Evolutionary conservation across 2,113 vertebrate genomes (phyloP).

Genomic region (Nestor notabilis): DNA sequence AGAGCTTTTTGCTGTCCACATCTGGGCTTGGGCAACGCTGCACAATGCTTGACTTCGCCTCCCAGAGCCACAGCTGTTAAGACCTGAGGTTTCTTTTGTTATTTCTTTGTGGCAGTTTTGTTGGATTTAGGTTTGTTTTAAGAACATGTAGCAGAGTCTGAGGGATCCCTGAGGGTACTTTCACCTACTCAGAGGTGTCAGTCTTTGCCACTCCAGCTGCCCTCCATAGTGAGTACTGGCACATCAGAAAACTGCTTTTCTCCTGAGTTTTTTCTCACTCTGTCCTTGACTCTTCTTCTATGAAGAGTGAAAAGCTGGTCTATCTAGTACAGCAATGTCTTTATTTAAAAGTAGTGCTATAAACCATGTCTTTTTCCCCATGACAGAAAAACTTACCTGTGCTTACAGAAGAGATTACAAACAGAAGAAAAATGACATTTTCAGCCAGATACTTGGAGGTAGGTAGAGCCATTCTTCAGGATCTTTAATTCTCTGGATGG

Average conservation of each 20-base stretch:
- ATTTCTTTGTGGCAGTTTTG: neutral
- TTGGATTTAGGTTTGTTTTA: neutral
- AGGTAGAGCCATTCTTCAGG: constrained; percentile 8
- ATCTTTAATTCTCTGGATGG: neutral
- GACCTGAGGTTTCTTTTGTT: constrained; percentile 7
- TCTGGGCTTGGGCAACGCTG: neutral
- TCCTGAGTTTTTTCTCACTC: neutral
- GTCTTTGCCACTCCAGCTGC: neutral
- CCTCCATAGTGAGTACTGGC: neutral
- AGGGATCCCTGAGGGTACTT: neutral
- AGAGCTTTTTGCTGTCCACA: neutral
- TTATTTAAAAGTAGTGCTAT: neutral
- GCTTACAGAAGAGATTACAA: neutral
- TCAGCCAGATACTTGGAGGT: neutral
- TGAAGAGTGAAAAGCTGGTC: neutral
- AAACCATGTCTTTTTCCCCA: neutral
- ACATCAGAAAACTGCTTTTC: neutral
- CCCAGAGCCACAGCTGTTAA: neutral
- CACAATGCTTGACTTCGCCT: neutral
- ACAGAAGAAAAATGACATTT: neutral
- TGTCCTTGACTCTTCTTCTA: neutral
- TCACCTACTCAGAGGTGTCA: constrained; percentile 9
- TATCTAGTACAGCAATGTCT: neutral
- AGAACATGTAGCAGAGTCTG: neutral
- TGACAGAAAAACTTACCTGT: constrained; percentile 8